Base-by-base conservation (phyloP, 1,140 invertebrate species). In the Meloidogyne hapla region DNA sequence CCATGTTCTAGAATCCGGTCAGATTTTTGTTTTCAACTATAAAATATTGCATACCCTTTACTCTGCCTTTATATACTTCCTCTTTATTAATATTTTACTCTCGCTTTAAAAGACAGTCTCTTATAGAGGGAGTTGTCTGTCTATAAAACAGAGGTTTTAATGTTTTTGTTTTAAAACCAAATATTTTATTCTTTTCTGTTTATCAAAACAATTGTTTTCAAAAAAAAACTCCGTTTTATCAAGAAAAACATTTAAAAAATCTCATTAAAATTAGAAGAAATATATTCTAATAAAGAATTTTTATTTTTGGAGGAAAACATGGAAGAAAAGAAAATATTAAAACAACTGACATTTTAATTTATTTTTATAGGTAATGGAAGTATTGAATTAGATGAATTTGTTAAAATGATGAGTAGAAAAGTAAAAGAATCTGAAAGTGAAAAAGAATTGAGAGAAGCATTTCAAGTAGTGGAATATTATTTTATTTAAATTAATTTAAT, bases 361-460 rank as follows among this genome's bases (percentile, higher is more conserved):
- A 18, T 18, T 18, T 18, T 6, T 33, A 6, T n/a, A 56, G 48
- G 48, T 56, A 56, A 56, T 89, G 95, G 95, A 83, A 96, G 94
- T 87, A 97, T 98, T 90, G 95, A 98, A 90, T 96, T 97, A 89
- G 94, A 94, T 23, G 65, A 96, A 88, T 95, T 92, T 90, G 91
- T 97, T 80, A 95, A 94, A 87, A 97, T 98, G 93, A 97, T 98
- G 94, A 94, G 94, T 83, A 91, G 94, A 88, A 97, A 96, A 91
- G 96, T 96, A 93, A 96, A 96, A 89, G 94, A 96, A 89, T 95
- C 94, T 78, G 94, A 97, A 89, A 94, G 93, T 89, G 94, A 97
- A 91, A 94, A 96, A 94, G 75, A 80, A 56, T 26, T 85, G 28
- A 61, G 79, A 61, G 76, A 83, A 79, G 76, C 79, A 8, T 82